Evolutionary conservation across 2,113 vertebrate genomes (phyloP), one percentile per base, ranked within the genome.

Genomic region (Monopterus albus): DNA sequence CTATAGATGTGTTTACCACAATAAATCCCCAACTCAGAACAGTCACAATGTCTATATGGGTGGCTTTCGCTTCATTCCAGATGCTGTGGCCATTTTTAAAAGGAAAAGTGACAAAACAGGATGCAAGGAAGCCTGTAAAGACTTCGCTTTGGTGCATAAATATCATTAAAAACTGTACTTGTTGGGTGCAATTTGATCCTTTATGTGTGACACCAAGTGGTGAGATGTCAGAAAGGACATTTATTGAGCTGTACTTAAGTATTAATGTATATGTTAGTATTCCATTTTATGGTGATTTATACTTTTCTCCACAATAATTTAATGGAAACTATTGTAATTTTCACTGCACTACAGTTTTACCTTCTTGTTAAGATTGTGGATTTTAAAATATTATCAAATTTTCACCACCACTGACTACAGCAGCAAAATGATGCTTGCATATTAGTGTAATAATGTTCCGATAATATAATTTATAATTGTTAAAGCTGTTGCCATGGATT

Each of bases 1-100:
- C 75, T 78, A 23, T 76, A 80, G 84, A 89, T 89, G 86, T 90
- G 81, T 79, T 89, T 90, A 89, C 87, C 69, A 7, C 23, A 7
- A 73, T 70, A 65, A 83, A 75, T 79, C 73, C 57, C 23, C 46
- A 20, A 61, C 71, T 64, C 75, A 40, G 55, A 77, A 61, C 8
- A 12, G 58, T 40, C 59, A 68, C 72, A 72, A 64, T 26, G 66
- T 20, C 52, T 56, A 25, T 81, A 60, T 69, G 75, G 65, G 73
- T 70, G 82, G 67, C 29, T 60, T 70, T 50, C 21, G 65, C 33
- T 64, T 70, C 33, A 50, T 81, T 75, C 62, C 57, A 39, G 29
- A 55, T 42, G 71, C 59, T 78, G 79, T 79, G 63, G 26, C 57
- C 1, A 10, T 21, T 62, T 53, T 28, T 50, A 17, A 38, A 13